phyloP scores from a whole-genome alignment of 2,113 vertebrate genomes.

The Catharus minimus region DNA sequence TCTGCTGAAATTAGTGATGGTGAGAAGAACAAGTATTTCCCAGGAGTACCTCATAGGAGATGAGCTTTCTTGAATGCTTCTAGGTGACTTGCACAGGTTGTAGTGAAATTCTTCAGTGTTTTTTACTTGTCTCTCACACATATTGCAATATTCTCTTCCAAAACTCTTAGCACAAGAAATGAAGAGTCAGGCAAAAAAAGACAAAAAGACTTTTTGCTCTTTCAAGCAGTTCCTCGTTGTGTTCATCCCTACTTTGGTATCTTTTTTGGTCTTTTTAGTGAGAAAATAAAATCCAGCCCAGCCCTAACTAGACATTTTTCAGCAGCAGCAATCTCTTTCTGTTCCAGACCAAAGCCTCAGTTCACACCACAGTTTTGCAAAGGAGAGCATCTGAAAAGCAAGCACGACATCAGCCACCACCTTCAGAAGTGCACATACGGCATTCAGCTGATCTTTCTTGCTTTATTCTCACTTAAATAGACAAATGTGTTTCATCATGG shows the following conservation, averaged over 20 bases:
- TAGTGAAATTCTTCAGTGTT: background rate
- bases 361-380: background rate
- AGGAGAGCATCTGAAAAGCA: background rate
- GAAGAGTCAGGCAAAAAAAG: background rate
- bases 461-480: background rate
- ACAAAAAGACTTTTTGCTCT: background rate
- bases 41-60: background rate
- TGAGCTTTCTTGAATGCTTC: background rate
- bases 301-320: background rate
- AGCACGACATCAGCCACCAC: background rate
- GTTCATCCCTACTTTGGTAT: background rate
- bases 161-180: background rate
- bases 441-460: background rate
- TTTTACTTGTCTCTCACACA: background rate
- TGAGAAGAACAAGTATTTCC: background rate
- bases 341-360: background rate
- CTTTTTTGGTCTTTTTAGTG: background rate
- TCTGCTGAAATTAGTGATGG: background rate
- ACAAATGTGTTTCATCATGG: background rate
- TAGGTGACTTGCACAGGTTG: background rate
- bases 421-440: background rate
- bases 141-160: background rate
- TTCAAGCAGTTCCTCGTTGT: background rate
- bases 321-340: background rate
- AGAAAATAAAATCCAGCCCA: background rate